A percentile compares a stretch with the other conserved stretches of the same genome.
phyloP scores from a whole-genome alignment of 2,113 vertebrate genomes.

The Scomber colias region DNA sequence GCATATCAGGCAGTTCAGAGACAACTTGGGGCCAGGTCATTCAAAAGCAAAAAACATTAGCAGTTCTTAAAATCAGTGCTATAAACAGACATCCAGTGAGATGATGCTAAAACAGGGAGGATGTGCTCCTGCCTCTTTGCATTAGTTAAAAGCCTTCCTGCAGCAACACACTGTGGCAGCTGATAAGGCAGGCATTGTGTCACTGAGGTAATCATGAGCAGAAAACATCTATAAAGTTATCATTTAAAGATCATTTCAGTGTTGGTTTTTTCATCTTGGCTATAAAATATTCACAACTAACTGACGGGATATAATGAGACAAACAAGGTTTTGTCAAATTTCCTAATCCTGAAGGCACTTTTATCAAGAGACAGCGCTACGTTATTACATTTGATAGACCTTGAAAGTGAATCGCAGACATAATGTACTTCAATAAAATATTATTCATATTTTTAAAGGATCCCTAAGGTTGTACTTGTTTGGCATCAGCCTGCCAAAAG shows the following conservation, averaged over 20 bases:
- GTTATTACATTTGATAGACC: constrained; percentile 39
- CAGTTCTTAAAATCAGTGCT: constrained; percentile 41
- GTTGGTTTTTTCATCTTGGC: background rate
- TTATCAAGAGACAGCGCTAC: constrained; percentile 20
- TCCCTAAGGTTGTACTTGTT: background rate
- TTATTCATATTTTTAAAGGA: background rate
- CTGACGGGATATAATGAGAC: constrained; percentile 13
- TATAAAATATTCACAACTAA: constrained; percentile 30
- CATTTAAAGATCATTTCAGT: constrained; percentile 14
- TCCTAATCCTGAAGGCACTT: background rate
- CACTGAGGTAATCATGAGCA: background rate
- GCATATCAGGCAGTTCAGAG: constrained; percentile 33
- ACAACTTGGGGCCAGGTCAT: constrained; percentile 12
- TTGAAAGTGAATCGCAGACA: constrained; percentile 15
- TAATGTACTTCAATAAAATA: constrained; percentile 27
- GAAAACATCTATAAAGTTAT: background rate
- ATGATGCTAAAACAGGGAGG: constrained; percentile 14
- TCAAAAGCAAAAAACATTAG: constrained; percentile 26
- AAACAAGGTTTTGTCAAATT: constrained; percentile 4
- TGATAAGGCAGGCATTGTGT: constrained; percentile 1
- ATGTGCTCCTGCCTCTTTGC: background rate
- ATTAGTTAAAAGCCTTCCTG: constrained; percentile 38
- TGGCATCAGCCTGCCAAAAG: constrained; percentile 1
- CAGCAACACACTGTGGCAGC: constrained; percentile 2
- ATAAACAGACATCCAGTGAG: constrained; percentile 14